Evolutionary conservation across 2,797 vertebrate genomes (phyloP).

Genomic region (Paratrypauchen microcephalus): DNA sequence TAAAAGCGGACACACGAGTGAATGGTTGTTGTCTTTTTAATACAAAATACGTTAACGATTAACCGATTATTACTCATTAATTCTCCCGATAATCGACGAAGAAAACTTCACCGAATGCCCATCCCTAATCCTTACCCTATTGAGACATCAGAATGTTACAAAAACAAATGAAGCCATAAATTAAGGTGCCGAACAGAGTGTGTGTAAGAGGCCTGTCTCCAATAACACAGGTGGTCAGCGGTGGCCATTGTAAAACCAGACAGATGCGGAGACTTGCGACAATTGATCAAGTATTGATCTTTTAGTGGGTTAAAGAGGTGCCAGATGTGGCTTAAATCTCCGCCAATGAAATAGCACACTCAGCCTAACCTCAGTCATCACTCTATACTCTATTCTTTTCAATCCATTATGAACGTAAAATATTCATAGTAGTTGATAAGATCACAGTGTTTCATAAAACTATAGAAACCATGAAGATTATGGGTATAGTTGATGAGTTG

Average conservation of each 20-base stretch:
- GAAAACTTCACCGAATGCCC: too few species aligned
- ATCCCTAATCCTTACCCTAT: background rate
- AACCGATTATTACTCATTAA: too few species aligned
- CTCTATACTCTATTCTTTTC: conserved; percentile 16
- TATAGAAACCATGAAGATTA: background rate
- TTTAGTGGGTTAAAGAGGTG: background rate
- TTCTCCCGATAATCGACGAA: too few species aligned
- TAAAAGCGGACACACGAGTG: too few species aligned
- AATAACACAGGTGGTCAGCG: background rate
- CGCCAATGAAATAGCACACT: too few species aligned
- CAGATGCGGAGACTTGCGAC: background rate
- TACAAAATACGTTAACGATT: too few species aligned
- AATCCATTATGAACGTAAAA: background rate
- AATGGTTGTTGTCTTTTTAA: too few species aligned
- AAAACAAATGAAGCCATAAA: background rate
- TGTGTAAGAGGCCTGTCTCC: too few species aligned
- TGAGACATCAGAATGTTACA: background rate
- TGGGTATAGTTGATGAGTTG: background rate
- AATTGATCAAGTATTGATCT: conserved; percentile 8
- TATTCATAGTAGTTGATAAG: background rate
- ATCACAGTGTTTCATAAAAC: background rate
- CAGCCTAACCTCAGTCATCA: conserved; percentile 21
- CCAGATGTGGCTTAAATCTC: background rate
- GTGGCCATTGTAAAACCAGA: background rate
- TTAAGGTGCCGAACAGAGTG: background rate